Conservation (phyloP, 2,888 invertebrate genomes). For the Hydriomena furcata region DNA sequence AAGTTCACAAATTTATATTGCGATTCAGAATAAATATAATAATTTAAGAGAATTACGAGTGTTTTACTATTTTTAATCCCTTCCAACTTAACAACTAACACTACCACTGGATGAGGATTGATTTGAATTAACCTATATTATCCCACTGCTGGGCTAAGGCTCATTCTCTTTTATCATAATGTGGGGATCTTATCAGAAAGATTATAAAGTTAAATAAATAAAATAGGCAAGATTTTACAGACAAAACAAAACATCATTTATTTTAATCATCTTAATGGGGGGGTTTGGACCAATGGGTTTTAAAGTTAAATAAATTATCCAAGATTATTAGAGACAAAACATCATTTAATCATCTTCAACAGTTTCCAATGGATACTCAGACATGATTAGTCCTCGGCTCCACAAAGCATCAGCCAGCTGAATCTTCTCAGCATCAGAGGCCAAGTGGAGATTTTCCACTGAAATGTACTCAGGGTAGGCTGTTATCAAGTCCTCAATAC, state of each 20-base stretch:
- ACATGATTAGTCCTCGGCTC: constrained; percentile 92
- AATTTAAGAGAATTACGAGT: constrained; percentile 66
- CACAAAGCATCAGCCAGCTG: constrained; percentile 88
- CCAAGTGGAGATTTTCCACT: constrained; percentile 88
- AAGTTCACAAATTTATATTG: constrained; percentile 83
- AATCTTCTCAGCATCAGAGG: constrained; percentile 86
- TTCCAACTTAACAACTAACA: constrained; percentile 4
- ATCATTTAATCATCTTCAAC: constrained; percentile 66
- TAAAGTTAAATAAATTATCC: not conserved
- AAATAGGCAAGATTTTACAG: constrained; percentile 12
- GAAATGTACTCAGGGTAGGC: constrained; percentile 90
- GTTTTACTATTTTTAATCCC: constrained; percentile 42
- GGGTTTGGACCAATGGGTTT: too few species aligned
- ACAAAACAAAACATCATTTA: constrained; percentile 39
- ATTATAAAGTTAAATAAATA: too few species aligned
- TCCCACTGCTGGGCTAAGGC: too few species aligned
- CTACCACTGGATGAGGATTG: not conserved
- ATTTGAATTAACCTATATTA: too few species aligned
- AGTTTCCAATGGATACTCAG: constrained; percentile 83
- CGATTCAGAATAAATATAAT: constrained; percentile 81
- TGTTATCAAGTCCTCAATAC: constrained; percentile 87
- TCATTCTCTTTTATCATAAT: too few species aligned
- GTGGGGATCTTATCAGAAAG: too few species aligned
- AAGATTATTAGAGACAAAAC: too few species aligned
- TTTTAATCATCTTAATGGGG: constrained; percentile 53